These are phyloP conservation scores for Tragelaphus oryx DNA, from an alignment of 2,797 vertebrate species.

Conservation along the genomic window DNA sequence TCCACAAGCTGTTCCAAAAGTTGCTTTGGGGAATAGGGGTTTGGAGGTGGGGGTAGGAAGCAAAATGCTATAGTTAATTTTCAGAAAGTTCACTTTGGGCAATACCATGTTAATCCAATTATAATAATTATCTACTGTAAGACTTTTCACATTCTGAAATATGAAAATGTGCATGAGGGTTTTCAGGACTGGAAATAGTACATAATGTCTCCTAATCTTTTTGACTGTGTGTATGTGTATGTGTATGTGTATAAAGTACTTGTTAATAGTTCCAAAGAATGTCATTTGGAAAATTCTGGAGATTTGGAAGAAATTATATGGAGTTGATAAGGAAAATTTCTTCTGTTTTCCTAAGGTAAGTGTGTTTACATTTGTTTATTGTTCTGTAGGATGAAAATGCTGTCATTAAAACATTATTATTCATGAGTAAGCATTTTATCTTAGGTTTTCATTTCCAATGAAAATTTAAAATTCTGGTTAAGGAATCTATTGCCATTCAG, in stretches of 20 bases:
- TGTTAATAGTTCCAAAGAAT: conserved; percentile 1
- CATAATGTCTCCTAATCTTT: background rate
- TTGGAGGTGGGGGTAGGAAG: conserved; percentile 2
- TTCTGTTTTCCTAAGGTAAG: background rate
- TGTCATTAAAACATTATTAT: background rate
- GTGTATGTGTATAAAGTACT: background rate
- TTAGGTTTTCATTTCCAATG: background rate
- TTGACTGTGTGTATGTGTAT: background rate
- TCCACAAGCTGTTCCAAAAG: conserved; percentile 56
- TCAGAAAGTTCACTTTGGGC: conserved; percentile 55
- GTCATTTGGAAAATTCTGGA: background rate
- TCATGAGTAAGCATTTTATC: background rate
- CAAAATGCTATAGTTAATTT: conserved; percentile 39
- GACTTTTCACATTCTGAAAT: conserved; percentile 44
- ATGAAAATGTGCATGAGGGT: background rate
- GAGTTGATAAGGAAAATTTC: background rate
- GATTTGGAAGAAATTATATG: background rate
- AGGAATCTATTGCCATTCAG: background rate
- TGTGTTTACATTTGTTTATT: background rate
- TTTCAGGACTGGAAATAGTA: conserved; percentile 10
- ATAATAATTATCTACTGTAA: conserved; percentile 30
- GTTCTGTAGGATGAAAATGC: background rate
- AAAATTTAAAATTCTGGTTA: background rate
- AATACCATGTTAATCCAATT: conserved; percentile 34
- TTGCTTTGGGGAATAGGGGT: conserved; percentile 43